Conservation (phyloP, 2,113 vertebrate species). For the Crypturellus undulatus region DNA sequence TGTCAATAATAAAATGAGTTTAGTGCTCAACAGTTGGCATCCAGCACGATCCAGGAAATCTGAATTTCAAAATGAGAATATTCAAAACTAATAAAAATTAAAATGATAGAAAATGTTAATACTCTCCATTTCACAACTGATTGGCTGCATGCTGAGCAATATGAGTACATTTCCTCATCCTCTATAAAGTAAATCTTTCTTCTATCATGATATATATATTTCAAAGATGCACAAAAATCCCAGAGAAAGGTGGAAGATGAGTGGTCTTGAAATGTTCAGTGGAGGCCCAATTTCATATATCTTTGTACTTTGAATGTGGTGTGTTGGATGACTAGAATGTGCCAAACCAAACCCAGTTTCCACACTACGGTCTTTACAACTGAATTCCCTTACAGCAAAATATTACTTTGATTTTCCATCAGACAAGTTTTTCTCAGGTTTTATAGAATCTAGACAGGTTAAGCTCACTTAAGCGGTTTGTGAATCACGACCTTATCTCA, state of each 20-base stretch:
- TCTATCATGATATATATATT: neutral
- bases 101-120: neutral
- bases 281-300: neutral
- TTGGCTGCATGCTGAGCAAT: neutral
- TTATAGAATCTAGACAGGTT: neutral
- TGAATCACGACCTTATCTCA: neutral
- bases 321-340: neutral
- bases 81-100: neutral
- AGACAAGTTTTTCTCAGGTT: neutral
- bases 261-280: neutral
- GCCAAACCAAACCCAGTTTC: neutral
- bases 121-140: neutral
- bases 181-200: neutral
- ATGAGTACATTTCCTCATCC: neutral
- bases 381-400: neutral
- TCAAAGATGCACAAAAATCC: neutral
- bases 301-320: fast-evolving
- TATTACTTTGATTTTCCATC: neutral
- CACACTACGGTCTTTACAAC: neutral
- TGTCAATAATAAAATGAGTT: neutral
- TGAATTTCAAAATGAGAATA: neutral
- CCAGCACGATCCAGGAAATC: neutral
- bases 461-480: neutral
- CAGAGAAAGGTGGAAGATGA: neutral
- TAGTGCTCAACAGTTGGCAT: fast-evolving